Evolutionary conservation across 2,113 vertebrate genomes (phyloP).

Genomic region (Pseudorectes ferrugineus): DNA sequence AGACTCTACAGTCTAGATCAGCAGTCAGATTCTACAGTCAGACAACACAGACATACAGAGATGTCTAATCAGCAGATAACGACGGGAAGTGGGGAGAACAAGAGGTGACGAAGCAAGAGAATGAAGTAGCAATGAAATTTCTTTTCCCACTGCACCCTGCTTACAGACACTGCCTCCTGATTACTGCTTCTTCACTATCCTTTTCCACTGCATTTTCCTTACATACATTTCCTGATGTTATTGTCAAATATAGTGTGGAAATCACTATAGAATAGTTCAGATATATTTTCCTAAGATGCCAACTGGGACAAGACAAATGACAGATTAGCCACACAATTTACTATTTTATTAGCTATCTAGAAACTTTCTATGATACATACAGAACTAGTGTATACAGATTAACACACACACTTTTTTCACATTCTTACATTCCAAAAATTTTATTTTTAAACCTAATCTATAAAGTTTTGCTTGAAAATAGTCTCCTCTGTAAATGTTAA

Average conservation of each 20-base stretch:
- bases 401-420: neutral
- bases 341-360: neutral
- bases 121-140: neutral
- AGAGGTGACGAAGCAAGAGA: neutral
- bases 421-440: neutral
- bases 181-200: neutral
- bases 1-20: neutral
- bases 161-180: neutral
- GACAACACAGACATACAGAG: rapidly evolving
- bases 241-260: neutral
- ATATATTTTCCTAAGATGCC: neutral
- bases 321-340: neutral
- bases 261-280: neutral
- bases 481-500: neutral
- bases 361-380: neutral
- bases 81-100: neutral
- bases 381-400: neutral
- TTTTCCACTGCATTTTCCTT: neutral
- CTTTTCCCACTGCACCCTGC: neutral
- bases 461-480: neutral
- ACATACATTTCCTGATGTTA: neutral
- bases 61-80: neutral
- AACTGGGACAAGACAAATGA: neutral
- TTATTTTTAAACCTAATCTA: neutral
- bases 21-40: neutral